Evolutionary conservation across 2,113 vertebrate genomes (phyloP).

Genomic region (Leptosomus discolor): DNA sequence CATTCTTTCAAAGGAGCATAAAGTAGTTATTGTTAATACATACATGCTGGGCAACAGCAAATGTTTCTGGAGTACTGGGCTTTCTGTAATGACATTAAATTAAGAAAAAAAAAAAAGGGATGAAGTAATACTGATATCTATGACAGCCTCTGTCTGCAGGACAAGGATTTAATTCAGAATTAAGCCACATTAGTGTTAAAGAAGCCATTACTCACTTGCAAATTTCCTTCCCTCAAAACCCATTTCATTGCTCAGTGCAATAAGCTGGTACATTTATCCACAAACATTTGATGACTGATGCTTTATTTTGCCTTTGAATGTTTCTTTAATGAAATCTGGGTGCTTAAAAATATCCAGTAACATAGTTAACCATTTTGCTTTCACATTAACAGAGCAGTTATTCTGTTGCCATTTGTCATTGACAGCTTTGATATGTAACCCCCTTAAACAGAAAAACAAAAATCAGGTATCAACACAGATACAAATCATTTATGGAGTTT

Average conservation of each 20-base stretch:
- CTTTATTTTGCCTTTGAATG: constrained; percentile 66
- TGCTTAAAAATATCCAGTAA: constrained; percentile 51
- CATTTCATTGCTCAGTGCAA: constrained; percentile 21
- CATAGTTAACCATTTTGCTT: constrained; percentile 22
- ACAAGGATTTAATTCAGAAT: constrained; percentile 72
- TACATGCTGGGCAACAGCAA: constrained; percentile 27
- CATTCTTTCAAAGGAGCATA: constrained; percentile 55
- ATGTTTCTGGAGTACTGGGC: constrained; percentile 52
- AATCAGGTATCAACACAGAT: background rate
- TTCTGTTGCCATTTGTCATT: background rate
- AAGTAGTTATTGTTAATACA: constrained; percentile 65
- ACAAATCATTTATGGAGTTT: background rate
- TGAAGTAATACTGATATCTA: constrained; percentile 66
- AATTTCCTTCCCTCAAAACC: background rate
- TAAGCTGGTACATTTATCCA: constrained; percentile 58
- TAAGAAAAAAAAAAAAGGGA: constrained; percentile 49
- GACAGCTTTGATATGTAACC: background rate
- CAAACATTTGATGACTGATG: constrained; percentile 67
- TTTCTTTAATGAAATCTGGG: constrained; percentile 56
- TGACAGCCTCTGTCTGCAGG: constrained; percentile 61
- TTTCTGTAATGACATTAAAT: constrained; percentile 66
- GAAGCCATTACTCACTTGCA: constrained; percentile 60
- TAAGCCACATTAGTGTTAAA: constrained; percentile 61
- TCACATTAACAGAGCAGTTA: constrained; percentile 3
- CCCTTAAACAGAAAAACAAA: background rate